phyloP scores from a whole-genome alignment of 2,797 vertebrate species.

The Ctenosaura bakeri region DNA sequence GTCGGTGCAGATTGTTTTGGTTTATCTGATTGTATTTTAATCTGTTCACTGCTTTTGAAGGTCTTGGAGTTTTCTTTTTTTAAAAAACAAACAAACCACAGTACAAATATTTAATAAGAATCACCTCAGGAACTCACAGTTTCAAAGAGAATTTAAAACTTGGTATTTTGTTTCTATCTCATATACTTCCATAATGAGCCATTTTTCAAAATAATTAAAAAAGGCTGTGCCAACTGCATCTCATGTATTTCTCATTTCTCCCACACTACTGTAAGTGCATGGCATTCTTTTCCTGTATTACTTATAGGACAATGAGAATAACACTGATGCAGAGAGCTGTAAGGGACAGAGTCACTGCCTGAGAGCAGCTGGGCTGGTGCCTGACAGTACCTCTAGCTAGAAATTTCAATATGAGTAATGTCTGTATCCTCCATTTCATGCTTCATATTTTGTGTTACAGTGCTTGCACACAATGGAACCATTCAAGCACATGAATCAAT shows the following conservation, averaged over 20 bases:
- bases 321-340: not conserved
- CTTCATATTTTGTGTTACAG: constrained; percentile 1
- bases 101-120: constrained; percentile 17
- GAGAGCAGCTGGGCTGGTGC: not conserved
- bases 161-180: not conserved
- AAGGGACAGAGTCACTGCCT: not conserved
- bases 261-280: not conserved
- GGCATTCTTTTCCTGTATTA: not conserved
- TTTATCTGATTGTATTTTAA: constrained; percentile 10
- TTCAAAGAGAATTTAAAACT: constrained; percentile 40
- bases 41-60: not conserved
- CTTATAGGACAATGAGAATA: not conserved
- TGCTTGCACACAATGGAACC: not conserved
- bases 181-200: not conserved
- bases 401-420: not conserved
- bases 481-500: not conserved
- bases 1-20: not conserved
- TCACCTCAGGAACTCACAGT: not conserved
- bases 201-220: constrained; percentile 7
- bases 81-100: too few relatives aligned
- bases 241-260: not conserved
- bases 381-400: not conserved
- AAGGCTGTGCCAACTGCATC: not conserved
- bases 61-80: not conserved
- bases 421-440: not conserved